These are phyloP conservation scores for Bombus sibiricus DNA, from an alignment of 1,140 invertebrate species.

Conservation along the genomic window DNA sequence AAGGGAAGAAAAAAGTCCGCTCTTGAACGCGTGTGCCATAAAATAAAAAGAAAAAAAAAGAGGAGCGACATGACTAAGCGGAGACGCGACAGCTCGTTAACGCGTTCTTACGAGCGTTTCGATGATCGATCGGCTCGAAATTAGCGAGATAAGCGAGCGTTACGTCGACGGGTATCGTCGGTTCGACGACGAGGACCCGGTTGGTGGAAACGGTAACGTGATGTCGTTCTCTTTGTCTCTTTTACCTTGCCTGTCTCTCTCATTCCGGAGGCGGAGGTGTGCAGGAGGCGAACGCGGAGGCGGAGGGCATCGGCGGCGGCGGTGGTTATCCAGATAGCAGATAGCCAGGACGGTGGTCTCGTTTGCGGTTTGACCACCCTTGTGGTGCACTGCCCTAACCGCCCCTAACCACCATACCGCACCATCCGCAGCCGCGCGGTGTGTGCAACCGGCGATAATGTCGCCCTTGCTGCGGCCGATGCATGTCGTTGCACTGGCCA, in stretches of 20 bases:
- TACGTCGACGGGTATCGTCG: conserved; percentile 51
- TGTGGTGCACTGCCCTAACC: conserved; percentile 78
- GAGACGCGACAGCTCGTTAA: conserved; percentile 42
- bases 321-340: conserved; percentile 82
- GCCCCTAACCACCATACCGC: conserved; percentile 74
- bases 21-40: background rate
- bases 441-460: conserved; percentile 74
- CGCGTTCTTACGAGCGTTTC: conserved; percentile 43
- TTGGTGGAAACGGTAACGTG: conserved; percentile 1
- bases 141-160: conserved; percentile 67
- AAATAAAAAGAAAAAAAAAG: background rate
- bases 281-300: conserved; percentile 50
- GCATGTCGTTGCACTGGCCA: conserved; percentile 67
- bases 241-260: background rate
- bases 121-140: conserved; percentile 66
- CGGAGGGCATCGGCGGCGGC: conserved; percentile 54
- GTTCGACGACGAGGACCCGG: background rate
- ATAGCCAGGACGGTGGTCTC: conserved; percentile 80
- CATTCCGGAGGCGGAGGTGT: conserved; percentile 48
- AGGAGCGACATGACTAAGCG: background rate
- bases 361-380: conserved; percentile 80
- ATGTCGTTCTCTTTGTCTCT: background rate
- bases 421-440: conserved; percentile 68
- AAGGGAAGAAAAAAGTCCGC: background rate
- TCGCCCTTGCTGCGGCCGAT: conserved; percentile 68